Conservation (phyloP, 2,797 vertebrate genomes). For the Megalops cyprinoides region DNA sequence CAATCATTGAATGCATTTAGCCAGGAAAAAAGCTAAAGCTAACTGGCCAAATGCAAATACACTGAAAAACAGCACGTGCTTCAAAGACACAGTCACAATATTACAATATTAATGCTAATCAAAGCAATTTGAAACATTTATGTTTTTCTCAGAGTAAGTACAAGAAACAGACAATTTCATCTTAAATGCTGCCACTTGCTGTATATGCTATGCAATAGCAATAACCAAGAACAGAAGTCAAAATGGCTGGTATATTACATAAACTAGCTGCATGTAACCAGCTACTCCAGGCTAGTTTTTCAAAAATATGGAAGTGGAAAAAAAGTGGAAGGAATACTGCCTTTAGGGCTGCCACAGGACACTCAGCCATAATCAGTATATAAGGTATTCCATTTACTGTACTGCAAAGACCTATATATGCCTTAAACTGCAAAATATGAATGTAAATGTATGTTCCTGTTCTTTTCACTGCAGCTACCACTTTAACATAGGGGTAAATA, state of each 20-base stretch:
- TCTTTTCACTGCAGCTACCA: neutral
- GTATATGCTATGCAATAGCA: neutral
- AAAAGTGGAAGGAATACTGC: no score
- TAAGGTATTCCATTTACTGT: neutral
- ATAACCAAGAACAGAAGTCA: neutral
- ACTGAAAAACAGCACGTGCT: no score
- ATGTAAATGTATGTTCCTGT: neutral
- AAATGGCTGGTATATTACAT: neutral
- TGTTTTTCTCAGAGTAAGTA: no score
- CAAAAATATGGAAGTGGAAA: neutral
- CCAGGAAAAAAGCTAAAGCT: no score
- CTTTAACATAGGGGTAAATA: no score
- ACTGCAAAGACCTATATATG: neutral
- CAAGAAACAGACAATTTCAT: neutral
- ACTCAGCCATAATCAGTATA: no score
- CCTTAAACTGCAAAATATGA: neutral
- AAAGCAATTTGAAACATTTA: neutral
- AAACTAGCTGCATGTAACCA: no score
- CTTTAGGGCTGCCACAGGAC: neutral
- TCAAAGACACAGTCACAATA: no score
- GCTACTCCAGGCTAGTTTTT: no score
- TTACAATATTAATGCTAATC: neutral
- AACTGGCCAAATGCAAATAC: no score
- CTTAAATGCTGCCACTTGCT: neutral
- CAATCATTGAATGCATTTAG: no score